Evolutionary conservation across 1,140 invertebrate species (phyloP).

Genomic region (Atta texana): DNA sequence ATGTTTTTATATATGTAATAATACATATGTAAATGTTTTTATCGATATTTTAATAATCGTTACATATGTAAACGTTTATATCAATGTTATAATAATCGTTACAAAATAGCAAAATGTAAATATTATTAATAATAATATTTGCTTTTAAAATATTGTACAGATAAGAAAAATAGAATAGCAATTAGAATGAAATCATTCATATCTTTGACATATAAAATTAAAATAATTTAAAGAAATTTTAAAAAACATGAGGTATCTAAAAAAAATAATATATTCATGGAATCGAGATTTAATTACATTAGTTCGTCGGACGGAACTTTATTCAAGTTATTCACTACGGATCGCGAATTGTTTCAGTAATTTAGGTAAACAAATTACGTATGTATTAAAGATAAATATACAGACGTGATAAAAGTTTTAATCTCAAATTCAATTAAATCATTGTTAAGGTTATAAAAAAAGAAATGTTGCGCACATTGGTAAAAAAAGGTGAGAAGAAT

Average conservation of each 20-base stretch:
- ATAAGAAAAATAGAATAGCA: neutral
- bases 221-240: neutral
- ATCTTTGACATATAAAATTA: neutral
- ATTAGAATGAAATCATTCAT: neutral
- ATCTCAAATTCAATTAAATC: neutral
- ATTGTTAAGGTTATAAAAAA: neutral
- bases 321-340: neutral
- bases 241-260: neutral
- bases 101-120: neutral
- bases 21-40: neutral
- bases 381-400: slow-evolving; percentile 3
- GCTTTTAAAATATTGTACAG: neutral
- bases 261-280: neutral
- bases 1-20: too few species aligned
- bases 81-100: neutral
- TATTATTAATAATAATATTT: neutral
- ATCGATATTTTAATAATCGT: neutral
- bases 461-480: neutral
- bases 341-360: slow-evolving; percentile 8
- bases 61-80: neutral
- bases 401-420: too few species aligned
- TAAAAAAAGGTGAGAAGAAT: neutral
- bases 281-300: slow-evolving; percentile 12
- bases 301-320: neutral
- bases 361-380: neutral